Conservation (phyloP, 2,888 invertebrate species). For the Eulithis prunata region DNA sequence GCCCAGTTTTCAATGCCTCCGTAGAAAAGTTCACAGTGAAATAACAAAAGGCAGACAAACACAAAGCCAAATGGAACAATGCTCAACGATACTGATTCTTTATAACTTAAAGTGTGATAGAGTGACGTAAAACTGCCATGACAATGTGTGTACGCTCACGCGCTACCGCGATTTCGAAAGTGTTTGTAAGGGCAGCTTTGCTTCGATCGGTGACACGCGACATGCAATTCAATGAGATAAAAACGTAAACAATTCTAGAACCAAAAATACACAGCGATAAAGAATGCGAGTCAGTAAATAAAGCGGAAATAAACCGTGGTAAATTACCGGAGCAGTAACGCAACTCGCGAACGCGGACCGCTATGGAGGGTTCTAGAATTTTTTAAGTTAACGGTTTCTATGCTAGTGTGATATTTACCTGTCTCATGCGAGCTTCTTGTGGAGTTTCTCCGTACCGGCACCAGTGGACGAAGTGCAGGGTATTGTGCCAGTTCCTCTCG, state of each 20-base stretch:
- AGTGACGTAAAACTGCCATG: slow-evolving; percentile 39
- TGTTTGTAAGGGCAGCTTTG: slow-evolving; percentile 61
- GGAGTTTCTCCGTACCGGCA: slow-evolving; percentile 88
- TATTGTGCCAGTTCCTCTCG: slow-evolving; percentile 87
- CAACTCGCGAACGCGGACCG: slow-evolving; percentile 39
- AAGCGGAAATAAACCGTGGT: slow-evolving; percentile 32
- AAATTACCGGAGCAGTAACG: slow-evolving; percentile 42
- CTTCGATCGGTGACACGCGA: slow-evolving; percentile 52
- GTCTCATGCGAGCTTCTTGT: slow-evolving; percentile 87
- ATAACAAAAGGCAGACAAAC: slow-evolving; percentile 52
- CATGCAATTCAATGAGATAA: slow-evolving; percentile 54
- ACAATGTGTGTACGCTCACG: slow-evolving; percentile 21
- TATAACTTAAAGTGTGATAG: slow-evolving; percentile 41
- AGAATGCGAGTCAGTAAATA: slow-evolving; percentile 33
- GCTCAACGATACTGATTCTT: slow-evolving; percentile 44
- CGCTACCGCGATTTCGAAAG: slow-evolving; percentile 28
- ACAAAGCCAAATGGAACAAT: slow-evolving; percentile 66
- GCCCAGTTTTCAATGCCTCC: slow-evolving; percentile 56
- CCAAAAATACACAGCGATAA: slow-evolving; percentile 47
- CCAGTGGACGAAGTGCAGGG: slow-evolving; percentile 88
- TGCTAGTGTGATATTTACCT: slow-evolving; percentile 76
- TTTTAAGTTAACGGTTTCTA: slow-evolving; percentile 36
- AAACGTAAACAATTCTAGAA: slow-evolving; percentile 56
- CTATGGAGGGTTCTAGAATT: slow-evolving; percentile 53
- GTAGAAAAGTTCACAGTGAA: slow-evolving; percentile 52